These are phyloP conservation scores for Dipodomys ordii DNA, from an alignment of 2,113 vertebrate genomes.

Conservation along the genomic window DNA sequence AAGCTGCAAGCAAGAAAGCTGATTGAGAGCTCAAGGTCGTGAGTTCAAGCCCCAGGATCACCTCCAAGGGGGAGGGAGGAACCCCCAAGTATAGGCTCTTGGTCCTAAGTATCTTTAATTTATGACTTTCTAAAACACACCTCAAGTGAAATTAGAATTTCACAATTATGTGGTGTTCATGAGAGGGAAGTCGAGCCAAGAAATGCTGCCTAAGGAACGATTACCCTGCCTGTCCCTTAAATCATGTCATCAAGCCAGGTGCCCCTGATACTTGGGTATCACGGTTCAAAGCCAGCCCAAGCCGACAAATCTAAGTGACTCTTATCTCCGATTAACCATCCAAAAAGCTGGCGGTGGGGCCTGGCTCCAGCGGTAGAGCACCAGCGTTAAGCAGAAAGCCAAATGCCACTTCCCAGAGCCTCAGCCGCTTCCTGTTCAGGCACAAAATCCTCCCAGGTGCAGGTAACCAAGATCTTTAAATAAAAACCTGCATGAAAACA, in stretches of 20 bases:
- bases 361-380: no score
- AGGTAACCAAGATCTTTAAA: neutral
- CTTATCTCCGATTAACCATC: no score
- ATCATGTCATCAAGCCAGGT: neutral
- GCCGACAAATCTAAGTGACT: no score
- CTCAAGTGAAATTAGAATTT: no score
- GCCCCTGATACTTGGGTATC: no score
- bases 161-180: neutral
- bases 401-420: neutral
- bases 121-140: neutral
- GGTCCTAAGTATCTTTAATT: neutral
- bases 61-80: no score
- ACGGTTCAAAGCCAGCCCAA: no score
- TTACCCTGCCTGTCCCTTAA: neutral
- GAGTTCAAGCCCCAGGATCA: no score
- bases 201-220: neutral
- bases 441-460: slow-evolving; percentile 18
- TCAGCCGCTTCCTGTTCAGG: neutral
- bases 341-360: no score
- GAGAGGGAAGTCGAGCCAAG: neutral
- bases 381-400: no score
- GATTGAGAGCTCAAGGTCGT: no score
- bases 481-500: neutral
- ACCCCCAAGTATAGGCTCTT: neutral
- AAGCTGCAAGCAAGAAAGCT: no score